Conservation (phyloP, 1,140 invertebrate species). For the Adoxophyes honmai region DNA sequence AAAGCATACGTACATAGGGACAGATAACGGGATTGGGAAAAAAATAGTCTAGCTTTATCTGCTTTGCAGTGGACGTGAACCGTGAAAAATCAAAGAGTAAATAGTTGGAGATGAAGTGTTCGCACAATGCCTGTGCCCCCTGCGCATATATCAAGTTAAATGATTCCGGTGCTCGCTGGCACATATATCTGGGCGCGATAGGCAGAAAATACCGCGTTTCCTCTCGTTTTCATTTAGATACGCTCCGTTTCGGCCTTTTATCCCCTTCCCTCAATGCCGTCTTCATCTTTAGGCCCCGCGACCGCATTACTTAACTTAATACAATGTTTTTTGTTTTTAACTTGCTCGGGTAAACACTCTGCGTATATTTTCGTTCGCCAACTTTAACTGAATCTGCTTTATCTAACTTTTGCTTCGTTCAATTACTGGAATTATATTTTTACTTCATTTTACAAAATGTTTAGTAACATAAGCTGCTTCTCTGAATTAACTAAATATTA, state of each 20-base stretch:
- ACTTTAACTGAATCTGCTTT: constrained; percentile 19
- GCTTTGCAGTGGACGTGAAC: no score
- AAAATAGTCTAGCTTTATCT: no score
- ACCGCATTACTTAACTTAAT: constrained; percentile 40
- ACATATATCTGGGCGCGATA: constrained; percentile 30
- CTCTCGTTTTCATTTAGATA: constrained; percentile 40
- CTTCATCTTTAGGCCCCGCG: constrained; percentile 25
- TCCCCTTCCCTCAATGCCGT: constrained; percentile 30
- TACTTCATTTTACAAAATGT: neutral
- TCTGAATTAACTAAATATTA: neutral
- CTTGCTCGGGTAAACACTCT: constrained; percentile 25
- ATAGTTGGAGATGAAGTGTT: constrained; percentile 18
- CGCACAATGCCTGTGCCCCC: constrained; percentile 15
- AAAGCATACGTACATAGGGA: no score
- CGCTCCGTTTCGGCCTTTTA: constrained; percentile 29
- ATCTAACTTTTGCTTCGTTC: constrained; percentile 9
- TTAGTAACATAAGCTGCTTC: neutral
- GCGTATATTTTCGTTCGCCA: constrained; percentile 19
- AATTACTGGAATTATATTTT: neutral
- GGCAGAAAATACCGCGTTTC: constrained; percentile 28
- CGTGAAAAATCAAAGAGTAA: constrained; percentile 16
- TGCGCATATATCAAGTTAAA: constrained; percentile 36
- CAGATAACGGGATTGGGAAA: no score
- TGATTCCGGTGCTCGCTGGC: constrained; percentile 25
- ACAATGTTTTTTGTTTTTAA: constrained; percentile 29